phyloP scores from a whole-genome alignment of 2,113 vertebrate genomes.

The Vulpes vulpes region DNA sequence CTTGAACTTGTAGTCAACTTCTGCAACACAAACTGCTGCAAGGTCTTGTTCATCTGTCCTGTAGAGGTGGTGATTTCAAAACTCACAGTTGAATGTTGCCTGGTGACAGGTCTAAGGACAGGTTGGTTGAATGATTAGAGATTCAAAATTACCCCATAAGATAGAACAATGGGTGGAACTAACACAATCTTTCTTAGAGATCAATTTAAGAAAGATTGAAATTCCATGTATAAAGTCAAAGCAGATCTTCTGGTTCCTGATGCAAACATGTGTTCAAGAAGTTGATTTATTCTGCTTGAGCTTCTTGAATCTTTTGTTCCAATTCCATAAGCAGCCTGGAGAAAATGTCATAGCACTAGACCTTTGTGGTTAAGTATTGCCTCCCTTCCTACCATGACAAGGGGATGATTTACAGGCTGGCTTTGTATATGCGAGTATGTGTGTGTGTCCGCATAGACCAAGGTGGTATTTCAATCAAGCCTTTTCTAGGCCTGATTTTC shows the following conservation, averaged over 20 bases:
- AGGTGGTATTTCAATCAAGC: neutral
- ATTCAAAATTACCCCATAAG: neutral
- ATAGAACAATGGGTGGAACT: neutral
- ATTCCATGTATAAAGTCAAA: neutral
- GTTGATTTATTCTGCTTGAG: neutral
- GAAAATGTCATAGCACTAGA: neutral
- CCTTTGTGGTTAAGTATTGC: neutral
- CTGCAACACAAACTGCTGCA: neutral
- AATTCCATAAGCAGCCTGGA: neutral
- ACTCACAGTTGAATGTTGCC: neutral
- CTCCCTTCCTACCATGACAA: neutral
- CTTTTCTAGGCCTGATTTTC: neutral
- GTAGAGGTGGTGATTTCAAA: neutral
- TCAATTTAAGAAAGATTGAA: neutral
- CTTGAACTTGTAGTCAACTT: neutral
- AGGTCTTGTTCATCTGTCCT: accelerated
- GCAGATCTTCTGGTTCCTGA: no score
- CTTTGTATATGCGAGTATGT: neutral
- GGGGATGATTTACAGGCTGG: neutral
- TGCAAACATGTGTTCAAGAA: neutral
- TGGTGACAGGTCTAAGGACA: neutral
- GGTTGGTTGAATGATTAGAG: neutral
- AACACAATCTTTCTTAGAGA: no score
- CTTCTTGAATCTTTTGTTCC: neutral
- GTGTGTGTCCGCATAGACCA: neutral